Percentiles rank a stretch among this genome's conserved stretches.
These are phyloP conservation scores for Datnioides undecimradiatus DNA, from an alignment of 2,113 vertebrate genomes.

Conservation along the genomic window DNA sequence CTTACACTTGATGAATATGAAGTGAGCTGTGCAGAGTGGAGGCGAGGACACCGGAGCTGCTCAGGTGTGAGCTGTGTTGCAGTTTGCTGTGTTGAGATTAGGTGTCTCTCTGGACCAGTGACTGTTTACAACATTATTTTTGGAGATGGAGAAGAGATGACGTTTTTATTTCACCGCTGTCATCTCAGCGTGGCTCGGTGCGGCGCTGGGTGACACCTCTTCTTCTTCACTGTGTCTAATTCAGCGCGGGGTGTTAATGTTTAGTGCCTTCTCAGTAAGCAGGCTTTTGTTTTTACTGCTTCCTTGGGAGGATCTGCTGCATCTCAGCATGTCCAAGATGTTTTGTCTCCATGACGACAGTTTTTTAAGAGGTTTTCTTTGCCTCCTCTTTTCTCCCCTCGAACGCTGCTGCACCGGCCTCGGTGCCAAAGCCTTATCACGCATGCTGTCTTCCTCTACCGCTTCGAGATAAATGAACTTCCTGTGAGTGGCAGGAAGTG, in stretches of 20 bases:
- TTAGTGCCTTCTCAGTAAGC: constrained; percentile 29
- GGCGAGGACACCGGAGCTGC: constrained; percentile 46
- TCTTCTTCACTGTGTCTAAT: constrained; percentile 42
- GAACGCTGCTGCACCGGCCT: constrained; percentile 5
- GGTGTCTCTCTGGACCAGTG: constrained; percentile 44
- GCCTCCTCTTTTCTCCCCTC: constrained; percentile 4
- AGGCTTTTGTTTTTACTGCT: constrained; percentile 50
- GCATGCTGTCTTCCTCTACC: constrained; percentile 23
- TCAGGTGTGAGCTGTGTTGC: constrained; percentile 63
- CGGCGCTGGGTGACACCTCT: constrained; percentile 10
- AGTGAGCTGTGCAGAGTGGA: constrained; percentile 46
- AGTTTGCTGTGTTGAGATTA: constrained; percentile 46
- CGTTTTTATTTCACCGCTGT: constrained; percentile 57
- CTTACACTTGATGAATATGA: constrained; percentile 52
- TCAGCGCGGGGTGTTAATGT: constrained; percentile 10
- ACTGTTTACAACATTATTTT: constrained; percentile 65
- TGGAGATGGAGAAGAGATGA: constrained; percentile 45
- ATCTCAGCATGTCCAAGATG: constrained; percentile 37
- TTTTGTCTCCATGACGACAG: constrained; percentile 65
- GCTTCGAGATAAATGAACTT: constrained; percentile 60
- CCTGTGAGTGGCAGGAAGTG: constrained; percentile 61
- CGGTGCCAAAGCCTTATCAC: constrained; percentile 21
- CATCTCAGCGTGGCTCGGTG: neutral
- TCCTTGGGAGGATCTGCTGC: constrained; percentile 32
- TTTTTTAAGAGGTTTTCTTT: constrained; percentile 35